phyloP scores from a whole-genome alignment of 2,797 vertebrate species.

The Peromyscus melanophrys region DNA sequence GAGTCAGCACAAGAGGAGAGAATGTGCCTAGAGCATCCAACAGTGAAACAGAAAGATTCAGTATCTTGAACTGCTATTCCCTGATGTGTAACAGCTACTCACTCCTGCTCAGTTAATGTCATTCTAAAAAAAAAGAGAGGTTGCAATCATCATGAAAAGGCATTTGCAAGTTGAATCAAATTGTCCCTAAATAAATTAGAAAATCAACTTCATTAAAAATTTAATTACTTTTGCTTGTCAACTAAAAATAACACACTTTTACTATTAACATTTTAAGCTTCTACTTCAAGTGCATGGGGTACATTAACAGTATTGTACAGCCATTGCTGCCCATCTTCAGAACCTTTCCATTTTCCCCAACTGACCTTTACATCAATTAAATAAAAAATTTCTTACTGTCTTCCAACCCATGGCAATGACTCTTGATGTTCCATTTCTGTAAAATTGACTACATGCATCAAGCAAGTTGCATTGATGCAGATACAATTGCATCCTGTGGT shows the following conservation, averaged over 20 bases:
- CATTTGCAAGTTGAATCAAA: conserved; percentile 9
- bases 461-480: background rate
- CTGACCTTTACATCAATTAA: background rate
- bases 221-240: background rate
- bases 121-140: background rate
- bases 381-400: background rate
- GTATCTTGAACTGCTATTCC: conserved; percentile 30
- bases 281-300: background rate
- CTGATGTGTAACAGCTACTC: conserved; percentile 9
- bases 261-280: background rate
- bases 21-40: conserved; percentile 8
- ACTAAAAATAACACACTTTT: background rate
- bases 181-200: conserved; percentile 26
- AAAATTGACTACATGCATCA: background rate
- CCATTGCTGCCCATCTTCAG: background rate
- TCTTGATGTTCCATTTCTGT: background rate
- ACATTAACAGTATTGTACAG: background rate
- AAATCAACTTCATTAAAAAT: background rate
- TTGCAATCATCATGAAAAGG: background rate
- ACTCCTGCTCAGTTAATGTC: conserved; percentile 11
- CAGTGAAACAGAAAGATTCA: background rate
- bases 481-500: background rate
- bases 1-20: background rate
- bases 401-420: background rate
- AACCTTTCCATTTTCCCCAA: background rate